These are phyloP conservation scores for Germaria angustata DNA, from an alignment of 2,888 invertebrate genomes.

Conservation along the genomic window DNA sequence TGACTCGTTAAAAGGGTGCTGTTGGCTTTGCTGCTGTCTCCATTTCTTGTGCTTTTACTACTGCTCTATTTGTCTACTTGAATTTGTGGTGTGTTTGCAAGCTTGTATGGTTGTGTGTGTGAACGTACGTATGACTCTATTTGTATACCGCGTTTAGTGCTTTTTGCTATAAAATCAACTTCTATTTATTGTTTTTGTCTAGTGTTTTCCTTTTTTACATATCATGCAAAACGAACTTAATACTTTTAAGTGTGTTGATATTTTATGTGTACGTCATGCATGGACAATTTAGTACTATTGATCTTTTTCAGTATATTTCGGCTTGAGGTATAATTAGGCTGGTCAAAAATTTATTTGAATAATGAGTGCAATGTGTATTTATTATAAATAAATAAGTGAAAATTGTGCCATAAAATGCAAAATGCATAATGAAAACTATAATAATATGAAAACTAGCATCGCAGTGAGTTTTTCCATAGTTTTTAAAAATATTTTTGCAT, in stretches of 20 bases:
- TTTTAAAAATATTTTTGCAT: too few relatives aligned
- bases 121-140: slow-evolving; percentile 4
- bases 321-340: too few relatives aligned
- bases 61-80: slow-evolving; percentile 4
- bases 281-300: background rate
- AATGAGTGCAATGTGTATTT: too few relatives aligned
- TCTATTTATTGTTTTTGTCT: slow-evolving; percentile 46
- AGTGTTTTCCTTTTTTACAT: slow-evolving; percentile 27
- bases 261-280: background rate
- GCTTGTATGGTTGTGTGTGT: background rate
- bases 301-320: too few relatives aligned
- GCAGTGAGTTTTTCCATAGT: too few relatives aligned
- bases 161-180: slow-evolving; percentile 60
- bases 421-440: too few relatives aligned
- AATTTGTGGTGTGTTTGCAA: slow-evolving; percentile 50
- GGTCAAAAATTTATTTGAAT: too few relatives aligned
- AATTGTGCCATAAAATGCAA: too few relatives aligned
- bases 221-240: slow-evolving; percentile 31
- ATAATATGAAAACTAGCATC: too few relatives aligned
- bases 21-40: slow-evolving; percentile 37
- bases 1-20: slow-evolving; percentile 64
- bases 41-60: slow-evolving; percentile 21
- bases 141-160: slow-evolving; percentile 56
- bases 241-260: background rate
- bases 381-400: too few relatives aligned